phyloP scores from a whole-genome alignment of 1,140 invertebrate genomes.

The Acyrthosiphon pisum region DNA sequence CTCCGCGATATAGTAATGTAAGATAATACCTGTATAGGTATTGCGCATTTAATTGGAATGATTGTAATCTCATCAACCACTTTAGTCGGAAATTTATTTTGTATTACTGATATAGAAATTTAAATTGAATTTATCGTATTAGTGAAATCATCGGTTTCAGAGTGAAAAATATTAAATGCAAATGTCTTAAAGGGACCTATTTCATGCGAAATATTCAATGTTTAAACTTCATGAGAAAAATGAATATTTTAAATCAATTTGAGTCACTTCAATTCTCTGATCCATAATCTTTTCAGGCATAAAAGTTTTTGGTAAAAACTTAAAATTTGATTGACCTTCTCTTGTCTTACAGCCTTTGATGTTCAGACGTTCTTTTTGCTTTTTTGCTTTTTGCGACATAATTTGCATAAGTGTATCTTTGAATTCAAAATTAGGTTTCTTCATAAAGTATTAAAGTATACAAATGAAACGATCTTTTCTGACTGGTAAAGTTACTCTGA shows the following conservation, averaged over 20 bases:
- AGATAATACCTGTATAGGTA: neutral
- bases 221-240: neutral
- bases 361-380: neutral
- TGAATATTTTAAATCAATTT: constrained; percentile 7
- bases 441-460: neutral
- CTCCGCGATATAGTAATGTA: neutral
- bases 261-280: neutral
- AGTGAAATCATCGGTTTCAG: neutral
- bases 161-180: neutral
- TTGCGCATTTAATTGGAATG: neutral
- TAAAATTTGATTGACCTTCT: neutral
- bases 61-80: neutral
- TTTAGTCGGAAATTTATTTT: neutral
- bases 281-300: neutral
- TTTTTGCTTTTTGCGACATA: neutral
- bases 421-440: neutral
- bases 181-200: neutral
- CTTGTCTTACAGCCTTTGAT: neutral
- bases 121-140: neutral
- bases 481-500: neutral
- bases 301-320: neutral
- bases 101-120: neutral
- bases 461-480: neutral
- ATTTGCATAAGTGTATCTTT: neutral
- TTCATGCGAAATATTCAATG: neutral